Conservation (phyloP, 2,888 invertebrate genomes). For the Noctuana brunneofusca region DNA sequence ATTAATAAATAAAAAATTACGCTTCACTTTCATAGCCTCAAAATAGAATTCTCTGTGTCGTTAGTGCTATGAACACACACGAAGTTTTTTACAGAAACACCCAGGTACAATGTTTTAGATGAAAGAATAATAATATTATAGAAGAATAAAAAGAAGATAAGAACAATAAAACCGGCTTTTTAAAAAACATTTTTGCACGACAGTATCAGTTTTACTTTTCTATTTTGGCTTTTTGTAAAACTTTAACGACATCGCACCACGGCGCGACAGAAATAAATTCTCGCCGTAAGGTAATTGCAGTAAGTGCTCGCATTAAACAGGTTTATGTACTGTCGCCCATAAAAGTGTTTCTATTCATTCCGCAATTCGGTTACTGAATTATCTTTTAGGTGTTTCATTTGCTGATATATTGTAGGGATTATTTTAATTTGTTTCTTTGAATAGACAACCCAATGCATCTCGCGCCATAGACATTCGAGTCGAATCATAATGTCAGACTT, state of each 20-base stretch:
- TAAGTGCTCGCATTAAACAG: constrained; percentile 24
- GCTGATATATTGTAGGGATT: too few species aligned
- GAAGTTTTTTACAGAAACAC: too few species aligned
- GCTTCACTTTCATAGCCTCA: too few species aligned
- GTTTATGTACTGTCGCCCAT: constrained; percentile 23
- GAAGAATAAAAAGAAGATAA: not conserved
- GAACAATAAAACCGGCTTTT: not conserved
- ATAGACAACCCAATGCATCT: too few species aligned
- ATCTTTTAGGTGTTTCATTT: not conserved
- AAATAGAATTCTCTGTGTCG: too few species aligned
- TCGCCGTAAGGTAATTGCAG: constrained; percentile 26
- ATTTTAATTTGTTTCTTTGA: too few species aligned
- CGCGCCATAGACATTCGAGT: too few species aligned
- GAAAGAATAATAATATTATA: not conserved
- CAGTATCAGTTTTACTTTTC: constrained; percentile 6
- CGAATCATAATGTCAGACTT: too few species aligned
- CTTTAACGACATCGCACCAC: constrained; percentile 27
- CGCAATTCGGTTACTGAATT: constrained; percentile 11
- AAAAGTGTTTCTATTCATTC: constrained; percentile 13
- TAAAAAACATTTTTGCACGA: not conserved
- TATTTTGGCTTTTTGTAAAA: constrained; percentile 24
- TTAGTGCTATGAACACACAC: too few species aligned
- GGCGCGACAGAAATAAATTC: constrained; percentile 30
- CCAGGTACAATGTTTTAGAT: too few species aligned
- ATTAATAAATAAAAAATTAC: too few species aligned